Base-by-base conservation (phyloP, 1,140 invertebrate genomes). In the Anoplophora glabripennis region DNA sequence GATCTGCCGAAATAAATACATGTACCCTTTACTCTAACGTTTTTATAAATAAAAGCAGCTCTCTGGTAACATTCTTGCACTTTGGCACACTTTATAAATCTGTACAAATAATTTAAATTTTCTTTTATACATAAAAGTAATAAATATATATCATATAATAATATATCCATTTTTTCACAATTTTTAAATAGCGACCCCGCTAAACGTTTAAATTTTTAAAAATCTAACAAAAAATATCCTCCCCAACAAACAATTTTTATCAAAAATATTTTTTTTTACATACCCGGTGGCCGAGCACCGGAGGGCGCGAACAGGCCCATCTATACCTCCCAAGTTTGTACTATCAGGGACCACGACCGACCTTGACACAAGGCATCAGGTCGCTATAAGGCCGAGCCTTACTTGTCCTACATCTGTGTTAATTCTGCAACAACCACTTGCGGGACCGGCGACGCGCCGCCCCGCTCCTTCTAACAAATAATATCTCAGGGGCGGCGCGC, bases 161-260 rank as follows among this genome's bases (percentile, higher is more conserved):
- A 67, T 67, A 72, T 75, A 76, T 76, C 73, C 75, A 75, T 76
- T 76, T 76, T 76, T 75, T 74, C 72, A 75, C 72, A 70, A 71
- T 72, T 74, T 65, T 70, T 66, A 71, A 72, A 74, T 71, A 73
- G 71, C 70, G 66, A 70, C 66, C 66, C 65, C 70, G 70, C 69
- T 70, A 70, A 70, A 66, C 59, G 61, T 55, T 49, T 65, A 66
- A 62, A 66, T 67, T 68, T 73, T 74, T 69, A 70, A 70, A 72
- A 72, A 72, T 74, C 69, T 76, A 75, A 75, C 73, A 76, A 76
- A 76, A 75, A 75, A 76, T 74, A 75, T 76, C 73, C 75, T 74
- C 75, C 73, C 73, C 73, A 76, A 76, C 73, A 74, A 75, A 75
- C 72, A 75, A 74, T 75, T 75, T 75, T 75, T 76, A 75, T 76